phyloP scores from a whole-genome alignment of 2,797 vertebrate genomes.

The Atherinosoma microstoma region DNA sequence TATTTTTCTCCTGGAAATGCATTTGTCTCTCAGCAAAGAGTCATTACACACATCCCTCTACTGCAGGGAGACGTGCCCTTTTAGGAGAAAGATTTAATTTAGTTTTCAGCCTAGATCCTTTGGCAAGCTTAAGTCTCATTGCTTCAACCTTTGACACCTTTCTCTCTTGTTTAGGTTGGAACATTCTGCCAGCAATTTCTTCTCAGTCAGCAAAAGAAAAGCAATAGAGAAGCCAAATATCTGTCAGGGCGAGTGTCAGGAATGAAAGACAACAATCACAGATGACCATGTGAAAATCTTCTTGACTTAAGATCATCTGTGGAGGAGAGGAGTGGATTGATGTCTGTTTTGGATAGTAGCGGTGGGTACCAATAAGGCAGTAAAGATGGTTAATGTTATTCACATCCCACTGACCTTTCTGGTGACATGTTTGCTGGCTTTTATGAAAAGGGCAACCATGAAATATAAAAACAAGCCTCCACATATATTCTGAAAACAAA shows the following conservation, averaged over 20 bases:
- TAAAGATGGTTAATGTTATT: slow-evolving; percentile 62
- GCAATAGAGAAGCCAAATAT: slow-evolving; percentile 31
- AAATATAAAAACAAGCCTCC: slow-evolving; percentile 45
- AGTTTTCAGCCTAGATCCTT: slow-evolving; percentile 53
- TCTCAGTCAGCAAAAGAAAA: slow-evolving; percentile 71
- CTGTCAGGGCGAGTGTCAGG: slow-evolving; percentile 12
- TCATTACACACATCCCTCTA: slow-evolving; percentile 48
- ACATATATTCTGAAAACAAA: slow-evolving; percentile 28
- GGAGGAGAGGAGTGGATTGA: slow-evolving; percentile 18
- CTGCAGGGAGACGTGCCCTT: slow-evolving; percentile 30
- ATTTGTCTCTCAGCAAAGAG: slow-evolving; percentile 45
- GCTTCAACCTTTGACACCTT: slow-evolving; percentile 56
- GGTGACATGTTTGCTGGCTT: slow-evolving; percentile 62
- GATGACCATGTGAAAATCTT: slow-evolving; percentile 22
- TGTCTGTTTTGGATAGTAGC: slow-evolving; percentile 25
- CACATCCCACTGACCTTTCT: slow-evolving; percentile 75
- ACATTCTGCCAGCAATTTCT: slow-evolving; percentile 48
- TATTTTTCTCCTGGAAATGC: slow-evolving; percentile 18
- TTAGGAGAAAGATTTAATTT: slow-evolving; percentile 50
- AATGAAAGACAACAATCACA: slow-evolving; percentile 3
- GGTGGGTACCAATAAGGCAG: slow-evolving; percentile 28
- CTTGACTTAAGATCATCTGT: slow-evolving; percentile 17
- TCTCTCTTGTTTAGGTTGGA: slow-evolving; percentile 45
- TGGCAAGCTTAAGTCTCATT: slow-evolving; percentile 56
- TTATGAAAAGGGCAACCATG: slow-evolving; percentile 76